Evolutionary conservation across 1,140 invertebrate genomes (phyloP).

Genomic region (Aphis gossypii): DNA sequence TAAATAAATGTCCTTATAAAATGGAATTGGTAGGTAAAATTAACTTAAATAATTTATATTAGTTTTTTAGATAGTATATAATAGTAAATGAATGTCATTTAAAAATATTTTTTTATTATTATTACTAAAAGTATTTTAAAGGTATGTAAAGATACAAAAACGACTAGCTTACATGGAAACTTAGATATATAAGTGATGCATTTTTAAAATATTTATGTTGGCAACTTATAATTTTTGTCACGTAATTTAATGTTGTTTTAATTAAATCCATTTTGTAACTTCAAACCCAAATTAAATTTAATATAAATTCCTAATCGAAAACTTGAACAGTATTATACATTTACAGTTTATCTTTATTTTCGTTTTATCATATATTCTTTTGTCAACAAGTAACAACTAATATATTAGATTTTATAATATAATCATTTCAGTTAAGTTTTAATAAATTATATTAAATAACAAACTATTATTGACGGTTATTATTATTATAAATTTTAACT

Average conservation of each 20-base stretch:
- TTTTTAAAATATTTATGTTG: not conserved
- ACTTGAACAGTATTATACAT: not conserved
- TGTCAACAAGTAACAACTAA: not conserved
- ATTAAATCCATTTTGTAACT: not conserved
- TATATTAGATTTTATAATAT: not conserved
- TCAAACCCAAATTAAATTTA: not conserved
- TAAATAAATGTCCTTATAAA: not conserved
- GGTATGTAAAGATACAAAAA: not conserved
- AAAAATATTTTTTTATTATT: not conserved
- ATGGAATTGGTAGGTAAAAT: not conserved
- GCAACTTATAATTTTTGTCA: not conserved
- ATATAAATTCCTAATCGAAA: not conserved
- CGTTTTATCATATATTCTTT: not conserved
- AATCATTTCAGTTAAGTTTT: too few relatives aligned
- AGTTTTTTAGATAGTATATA: not conserved
- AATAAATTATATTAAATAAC: too few relatives aligned
- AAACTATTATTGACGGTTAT: too few relatives aligned
- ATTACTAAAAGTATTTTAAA: not conserved
- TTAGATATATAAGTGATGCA: not conserved
- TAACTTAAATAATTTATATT: not conserved
- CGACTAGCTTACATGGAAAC: not conserved
- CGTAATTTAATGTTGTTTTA: not conserved
- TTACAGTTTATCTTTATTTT: not conserved
- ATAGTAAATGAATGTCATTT: not conserved
- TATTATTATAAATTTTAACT: too few relatives aligned